A percentile compares a stretch with the other conserved stretches of the same genome.
Conservation (phyloP, 2,888 invertebrate genomes). For the Acleris literana region DNA sequence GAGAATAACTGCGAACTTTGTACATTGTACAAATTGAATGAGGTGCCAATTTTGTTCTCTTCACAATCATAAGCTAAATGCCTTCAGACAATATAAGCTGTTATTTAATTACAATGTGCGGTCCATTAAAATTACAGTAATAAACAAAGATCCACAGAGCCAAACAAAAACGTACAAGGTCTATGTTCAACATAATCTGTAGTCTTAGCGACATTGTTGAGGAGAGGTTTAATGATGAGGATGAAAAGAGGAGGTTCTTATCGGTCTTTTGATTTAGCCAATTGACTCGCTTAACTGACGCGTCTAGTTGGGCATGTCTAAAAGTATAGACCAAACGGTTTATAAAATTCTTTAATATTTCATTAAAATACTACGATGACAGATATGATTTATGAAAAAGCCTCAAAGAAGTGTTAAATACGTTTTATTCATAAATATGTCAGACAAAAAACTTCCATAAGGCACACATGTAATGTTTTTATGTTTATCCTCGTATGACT, state of each 20-base stretch:
- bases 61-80: background rate
- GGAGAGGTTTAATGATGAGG: too few species aligned
- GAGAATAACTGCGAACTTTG: too few species aligned
- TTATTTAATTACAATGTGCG: too few species aligned
- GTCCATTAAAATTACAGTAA: too few species aligned
- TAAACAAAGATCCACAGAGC: too few species aligned
- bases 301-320: background rate
- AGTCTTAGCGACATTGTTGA: too few species aligned
- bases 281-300: too few species aligned
- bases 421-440: conserved; percentile 33
- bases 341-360: background rate
- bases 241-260: too few species aligned
- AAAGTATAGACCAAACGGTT: background rate
- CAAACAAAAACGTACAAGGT: too few species aligned
- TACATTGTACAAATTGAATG: conserved; percentile 1
- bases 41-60: background rate
- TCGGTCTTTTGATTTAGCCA: too few species aligned
- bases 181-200: too few species aligned
- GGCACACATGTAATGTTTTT: conserved; percentile 41
- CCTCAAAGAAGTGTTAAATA: conserved; percentile 28
- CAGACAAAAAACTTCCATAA: conserved; percentile 26
- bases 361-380: conserved; percentile 25
- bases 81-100: background rate
- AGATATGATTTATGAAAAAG: conserved; percentile 28
- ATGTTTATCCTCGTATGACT: conserved; percentile 57